Conservation (phyloP, 1,140 invertebrate species). For the Drosophila murphyi region DNA sequence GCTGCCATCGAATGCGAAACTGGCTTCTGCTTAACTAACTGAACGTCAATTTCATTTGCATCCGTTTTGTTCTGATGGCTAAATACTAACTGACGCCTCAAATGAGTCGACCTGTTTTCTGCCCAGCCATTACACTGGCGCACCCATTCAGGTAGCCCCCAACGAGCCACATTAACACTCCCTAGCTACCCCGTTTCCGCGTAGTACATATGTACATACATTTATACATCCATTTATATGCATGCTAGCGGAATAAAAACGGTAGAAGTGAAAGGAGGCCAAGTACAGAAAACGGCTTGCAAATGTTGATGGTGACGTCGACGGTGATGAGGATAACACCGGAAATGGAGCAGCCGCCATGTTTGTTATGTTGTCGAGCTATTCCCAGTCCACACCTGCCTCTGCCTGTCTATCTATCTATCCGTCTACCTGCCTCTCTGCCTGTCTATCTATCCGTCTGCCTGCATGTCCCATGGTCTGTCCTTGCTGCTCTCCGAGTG, state of each 20-base stretch:
- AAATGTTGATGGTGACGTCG: slow-evolving; percentile 32
- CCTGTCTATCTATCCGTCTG: slow-evolving; percentile 3
- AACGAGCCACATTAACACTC: slow-evolving; percentile 7
- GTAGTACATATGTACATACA: not conserved
- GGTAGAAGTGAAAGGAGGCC: slow-evolving; percentile 11
- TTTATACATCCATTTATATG: not conserved
- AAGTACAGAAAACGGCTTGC: slow-evolving; percentile 33
- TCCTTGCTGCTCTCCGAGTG: slow-evolving; percentile 33
- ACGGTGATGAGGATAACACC: slow-evolving; percentile 36
- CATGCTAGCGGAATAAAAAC: slow-evolving; percentile 15
- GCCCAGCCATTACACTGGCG: slow-evolving; percentile 60
- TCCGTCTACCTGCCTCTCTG: slow-evolving; percentile 11
- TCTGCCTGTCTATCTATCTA: slow-evolving; percentile 4
- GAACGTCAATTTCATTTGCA: slow-evolving; percentile 47
- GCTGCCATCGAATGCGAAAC: not conserved
- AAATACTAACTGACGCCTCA: slow-evolving; percentile 27
- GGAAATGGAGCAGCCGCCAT: slow-evolving; percentile 78
- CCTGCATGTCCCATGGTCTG: slow-evolving; percentile 8
- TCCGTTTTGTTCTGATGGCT: slow-evolving; percentile 40
- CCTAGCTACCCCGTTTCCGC: slow-evolving; percentile 17
- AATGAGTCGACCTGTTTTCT: slow-evolving; percentile 64
- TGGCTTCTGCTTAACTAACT: slow-evolving; percentile 40
- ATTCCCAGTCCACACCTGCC: slow-evolving; percentile 15
- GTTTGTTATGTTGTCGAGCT: slow-evolving; percentile 66
- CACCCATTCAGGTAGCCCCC: slow-evolving; percentile 51